phyloP scores from a whole-genome alignment of 2,888 invertebrate genomes.

The Conchocele bisecta region DNA sequence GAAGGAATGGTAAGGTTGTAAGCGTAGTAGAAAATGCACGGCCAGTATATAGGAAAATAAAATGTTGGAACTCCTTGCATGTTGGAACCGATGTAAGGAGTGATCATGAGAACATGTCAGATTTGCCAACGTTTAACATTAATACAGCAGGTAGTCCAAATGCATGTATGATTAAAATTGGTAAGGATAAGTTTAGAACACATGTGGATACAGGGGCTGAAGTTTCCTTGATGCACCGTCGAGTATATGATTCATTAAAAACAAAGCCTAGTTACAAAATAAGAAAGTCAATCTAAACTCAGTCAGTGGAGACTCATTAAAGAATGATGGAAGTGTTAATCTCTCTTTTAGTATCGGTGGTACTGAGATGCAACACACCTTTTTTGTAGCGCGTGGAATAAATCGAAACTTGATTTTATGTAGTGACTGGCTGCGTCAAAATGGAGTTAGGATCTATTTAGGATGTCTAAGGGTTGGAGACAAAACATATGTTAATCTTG shows the following conservation, averaged over 20 bases:
- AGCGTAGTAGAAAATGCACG: too few species aligned
- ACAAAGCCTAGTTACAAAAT: constrained; percentile 5
- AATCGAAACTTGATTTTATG: constrained; percentile 5
- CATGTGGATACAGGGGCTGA: constrained; percentile 37
- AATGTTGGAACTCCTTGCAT: constrained; percentile 6
- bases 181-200: constrained; percentile 19
- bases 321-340: not conserved
- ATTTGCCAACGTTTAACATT: not conserved
- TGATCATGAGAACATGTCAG: too few species aligned
- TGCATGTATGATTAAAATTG: constrained; percentile 31
- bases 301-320: constrained; percentile 1
- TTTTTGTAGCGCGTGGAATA: not conserved
- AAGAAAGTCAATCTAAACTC: constrained; percentile 16
- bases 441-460: not conserved
- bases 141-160: constrained; percentile 18
- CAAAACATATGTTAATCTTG: not conserved
- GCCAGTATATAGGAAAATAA: not conserved
- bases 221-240: constrained; percentile 30
- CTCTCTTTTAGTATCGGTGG: not conserved
- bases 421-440: constrained; percentile 1
- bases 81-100: too few species aligned
- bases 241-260: constrained; percentile 27
- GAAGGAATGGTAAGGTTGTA: too few species aligned
- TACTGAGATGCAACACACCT: not conserved
- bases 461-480: not conserved